phyloP scores from a whole-genome alignment of 2,888 invertebrate genomes.

The Adelognathus sp. region DNA sequence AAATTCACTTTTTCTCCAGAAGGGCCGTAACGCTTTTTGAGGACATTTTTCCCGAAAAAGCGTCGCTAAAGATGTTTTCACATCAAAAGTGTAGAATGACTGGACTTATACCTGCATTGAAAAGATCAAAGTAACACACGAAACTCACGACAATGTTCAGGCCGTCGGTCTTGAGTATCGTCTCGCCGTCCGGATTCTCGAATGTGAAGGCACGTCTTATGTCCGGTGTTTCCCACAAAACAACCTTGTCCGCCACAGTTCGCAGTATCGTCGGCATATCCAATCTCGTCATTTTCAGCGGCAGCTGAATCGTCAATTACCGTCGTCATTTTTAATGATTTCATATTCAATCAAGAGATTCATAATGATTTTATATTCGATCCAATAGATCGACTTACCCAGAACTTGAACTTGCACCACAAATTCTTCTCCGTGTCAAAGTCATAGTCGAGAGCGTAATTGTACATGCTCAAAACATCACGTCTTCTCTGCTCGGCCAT shows the following conservation, averaged over 20 bases:
- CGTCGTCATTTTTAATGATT: no score
- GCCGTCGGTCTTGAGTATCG: conserved; percentile 95
- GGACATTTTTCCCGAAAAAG: no score
- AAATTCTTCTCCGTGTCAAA: conserved; percentile 89
- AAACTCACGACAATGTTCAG: conserved; percentile 90
- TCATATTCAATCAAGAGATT: no score
- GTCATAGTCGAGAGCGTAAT: conserved; percentile 85
- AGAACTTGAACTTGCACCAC: conserved; percentile 93
- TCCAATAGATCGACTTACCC: conserved; percentile 81
- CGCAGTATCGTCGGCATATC: conserved; percentile 90
- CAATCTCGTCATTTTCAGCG: conserved; percentile 85
- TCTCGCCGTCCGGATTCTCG: conserved; percentile 83
- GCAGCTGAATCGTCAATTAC: conserved; percentile 82
- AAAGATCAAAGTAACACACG: neutral
- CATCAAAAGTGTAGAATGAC: neutral
- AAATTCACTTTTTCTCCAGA: neutral
- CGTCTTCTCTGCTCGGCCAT: conserved; percentile 67
- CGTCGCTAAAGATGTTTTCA: neutral
- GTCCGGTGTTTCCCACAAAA: conserved; percentile 90
- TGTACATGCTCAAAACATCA: conserved; percentile 80
- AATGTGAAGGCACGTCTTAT: conserved; percentile 94
- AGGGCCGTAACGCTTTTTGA: no score
- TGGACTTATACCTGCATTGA: neutral
- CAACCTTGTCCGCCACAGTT: conserved; percentile 86
- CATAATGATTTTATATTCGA: no score